Conservation (phyloP, 1,140 invertebrate species). For the Magallana gigas region DNA sequence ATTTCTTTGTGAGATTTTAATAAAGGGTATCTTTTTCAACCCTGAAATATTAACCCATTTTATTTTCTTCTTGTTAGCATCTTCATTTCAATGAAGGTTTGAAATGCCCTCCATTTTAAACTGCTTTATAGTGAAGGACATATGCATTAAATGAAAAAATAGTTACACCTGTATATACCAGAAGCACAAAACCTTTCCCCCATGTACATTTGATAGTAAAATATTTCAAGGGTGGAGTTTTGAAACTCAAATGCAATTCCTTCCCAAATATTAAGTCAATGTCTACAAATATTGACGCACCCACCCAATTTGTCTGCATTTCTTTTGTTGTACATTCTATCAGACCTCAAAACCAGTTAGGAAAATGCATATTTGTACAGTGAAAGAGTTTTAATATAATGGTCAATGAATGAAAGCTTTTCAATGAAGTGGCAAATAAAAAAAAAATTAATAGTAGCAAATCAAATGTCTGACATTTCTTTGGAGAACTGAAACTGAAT, state of each 20-base stretch:
- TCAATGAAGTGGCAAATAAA: neutral
- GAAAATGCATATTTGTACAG: constrained; percentile 14
- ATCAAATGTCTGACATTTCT: neutral
- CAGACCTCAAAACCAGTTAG: neutral
- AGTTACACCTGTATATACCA: no score
- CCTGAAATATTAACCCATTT: no score
- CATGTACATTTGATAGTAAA: no score
- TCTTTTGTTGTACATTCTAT: neutral
- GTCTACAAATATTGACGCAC: neutral
- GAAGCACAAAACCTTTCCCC: no score
- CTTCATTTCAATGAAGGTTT: no score
- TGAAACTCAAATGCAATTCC: neutral
- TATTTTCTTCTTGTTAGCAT: no score
- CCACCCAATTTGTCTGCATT: neutral
- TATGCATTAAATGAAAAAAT: no score
- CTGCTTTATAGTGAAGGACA: no score
- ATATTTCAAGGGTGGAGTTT: neutral
- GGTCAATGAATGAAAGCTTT: neutral
- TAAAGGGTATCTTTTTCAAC: no score
- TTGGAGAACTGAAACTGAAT: neutral
- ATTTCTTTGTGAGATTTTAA: no score
- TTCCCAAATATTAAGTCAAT: neutral
- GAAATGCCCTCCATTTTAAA: no score
- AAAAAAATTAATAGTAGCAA: no score
- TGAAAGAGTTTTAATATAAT: neutral